Base-by-base conservation (phyloP, 2,113 vertebrate genomes). In the Vicugna pacos region DNA sequence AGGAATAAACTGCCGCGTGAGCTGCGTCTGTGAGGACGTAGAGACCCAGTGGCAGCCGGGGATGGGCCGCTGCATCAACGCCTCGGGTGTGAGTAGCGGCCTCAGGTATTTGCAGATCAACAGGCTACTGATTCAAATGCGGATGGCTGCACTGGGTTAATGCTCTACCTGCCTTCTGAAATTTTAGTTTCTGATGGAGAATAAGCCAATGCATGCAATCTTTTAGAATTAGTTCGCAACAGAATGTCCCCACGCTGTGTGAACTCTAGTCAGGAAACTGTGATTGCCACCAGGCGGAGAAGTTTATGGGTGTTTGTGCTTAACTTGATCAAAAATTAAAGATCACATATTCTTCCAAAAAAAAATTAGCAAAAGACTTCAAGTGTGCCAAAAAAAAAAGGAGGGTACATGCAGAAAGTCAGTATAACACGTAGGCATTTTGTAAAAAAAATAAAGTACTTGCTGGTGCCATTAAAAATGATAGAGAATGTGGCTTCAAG, bases 61-160 rank as follows among this genome's bases (percentile, higher is more conserved):
- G 62, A 35, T 87, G 52, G 52, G 35, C 89, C 94, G 77, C n/a
- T 82, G 32, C 17, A 7, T 82, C 96, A 14, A 13, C 32, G 75
- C 92, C 67, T 81, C 85, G 20, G 87, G 91, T 77, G 4, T 75
- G n/a, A 81, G 85, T 96, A 54, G 58, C 19, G 64, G 72, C 75
- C 85, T 83, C 83, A 97, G 62, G 20, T 77, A 79, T 58, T 79
- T 73, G 91, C n/a, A 93, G 96, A 92, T 85, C 88, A 94, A 88
- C 86, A 93, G 70, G 72, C 73, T 54, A 30, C 56, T 73, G 46
- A 14, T 80, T 85, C 38, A 86, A 82, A 30, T 70, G 64, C 56
- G 46, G 65, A 65, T 20, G 46, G 52, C 58, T 83, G 10, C 16
- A 85, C 69, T 83, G 30, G 32, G 38, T 60, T 96, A 91, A 94